Percentiles rank a stretch among this genome's conserved stretches.
These are phyloP conservation scores for Neocloeon triangulifer DNA, from an alignment of 1,140 invertebrate species.

Conservation along the genomic window DNA sequence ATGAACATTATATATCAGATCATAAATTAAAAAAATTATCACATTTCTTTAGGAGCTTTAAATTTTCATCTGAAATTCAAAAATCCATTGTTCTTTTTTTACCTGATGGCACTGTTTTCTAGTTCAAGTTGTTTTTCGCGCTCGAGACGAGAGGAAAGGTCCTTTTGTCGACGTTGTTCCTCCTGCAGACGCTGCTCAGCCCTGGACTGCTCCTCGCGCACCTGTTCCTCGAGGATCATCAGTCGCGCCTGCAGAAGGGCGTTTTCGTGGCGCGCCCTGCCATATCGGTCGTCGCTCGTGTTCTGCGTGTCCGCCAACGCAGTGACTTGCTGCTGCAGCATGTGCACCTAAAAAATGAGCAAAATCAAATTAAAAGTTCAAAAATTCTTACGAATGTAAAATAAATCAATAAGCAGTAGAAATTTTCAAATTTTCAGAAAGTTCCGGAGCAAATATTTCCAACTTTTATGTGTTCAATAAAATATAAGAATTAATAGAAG, in stretches of 20 bases:
- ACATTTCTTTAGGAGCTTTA: too few relatives aligned
- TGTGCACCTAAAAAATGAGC: conserved; percentile 43
- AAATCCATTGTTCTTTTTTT: too few relatives aligned
- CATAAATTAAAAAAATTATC: too few relatives aligned
- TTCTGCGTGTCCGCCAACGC: conserved; percentile 63
- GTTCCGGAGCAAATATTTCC: too few relatives aligned
- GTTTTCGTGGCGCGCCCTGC: conserved; percentile 72
- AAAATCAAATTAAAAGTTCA: conserved; percentile 4
- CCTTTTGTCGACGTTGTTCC: conserved; percentile 63
- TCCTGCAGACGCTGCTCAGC: conserved; percentile 63
- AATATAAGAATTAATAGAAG: too few relatives aligned
- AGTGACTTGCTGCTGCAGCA: conserved; percentile 75
- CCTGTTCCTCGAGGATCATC: conserved; percentile 77
- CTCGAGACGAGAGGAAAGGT: conserved; percentile 55
- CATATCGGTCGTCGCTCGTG: conserved; percentile 64
- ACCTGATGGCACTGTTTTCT: conserved; percentile 57
- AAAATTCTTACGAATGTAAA: too few relatives aligned
- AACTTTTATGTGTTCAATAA: too few relatives aligned
- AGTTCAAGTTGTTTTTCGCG: conserved; percentile 67
- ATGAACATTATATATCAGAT: too few relatives aligned
- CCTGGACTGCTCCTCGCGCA: conserved; percentile 67
- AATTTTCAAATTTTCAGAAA: too few relatives aligned
- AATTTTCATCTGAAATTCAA: not conserved
- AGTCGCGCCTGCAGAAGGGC: conserved; percentile 63
- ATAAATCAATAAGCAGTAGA: too few relatives aligned